A percentile compares a stretch with the other conserved stretches of the same genome.
phyloP scores from a whole-genome alignment of 2,113 vertebrate species.

The Rhodinocichla rosea region DNA sequence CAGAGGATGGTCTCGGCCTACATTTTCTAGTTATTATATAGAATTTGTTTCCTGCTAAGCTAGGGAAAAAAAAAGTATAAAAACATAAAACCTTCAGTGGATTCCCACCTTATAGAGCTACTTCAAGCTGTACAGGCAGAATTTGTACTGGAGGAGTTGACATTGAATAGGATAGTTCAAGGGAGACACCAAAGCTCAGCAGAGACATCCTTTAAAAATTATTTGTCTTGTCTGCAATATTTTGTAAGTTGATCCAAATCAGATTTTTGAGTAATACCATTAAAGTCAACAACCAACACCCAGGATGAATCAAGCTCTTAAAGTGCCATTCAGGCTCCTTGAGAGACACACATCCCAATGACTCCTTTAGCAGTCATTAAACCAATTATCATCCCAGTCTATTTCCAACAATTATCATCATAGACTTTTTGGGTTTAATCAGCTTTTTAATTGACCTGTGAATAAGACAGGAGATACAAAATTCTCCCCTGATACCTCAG shows the following conservation, averaged over 20 bases:
- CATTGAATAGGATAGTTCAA: slow-evolving; percentile 5
- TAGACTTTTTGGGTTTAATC: slow-evolving; percentile 59
- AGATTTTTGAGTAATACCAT: slow-evolving; percentile 33
- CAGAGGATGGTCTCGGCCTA: slow-evolving; percentile 61
- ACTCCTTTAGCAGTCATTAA: slow-evolving; percentile 65
- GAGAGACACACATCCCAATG: slow-evolving; percentile 37
- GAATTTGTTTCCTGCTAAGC: slow-evolving; percentile 62
- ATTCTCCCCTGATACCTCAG: slow-evolving; percentile 34
- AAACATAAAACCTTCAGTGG: slow-evolving; percentile 40
- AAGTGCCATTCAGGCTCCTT: slow-evolving; percentile 49
- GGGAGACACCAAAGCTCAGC: slow-evolving; percentile 23
- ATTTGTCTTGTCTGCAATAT: slow-evolving; percentile 21
- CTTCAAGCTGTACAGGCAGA: slow-evolving; percentile 33
- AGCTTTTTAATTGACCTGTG: slow-evolving; percentile 60
- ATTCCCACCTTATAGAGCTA: slow-evolving; percentile 28
- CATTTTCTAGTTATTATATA: slow-evolving; percentile 60
- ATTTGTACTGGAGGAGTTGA: not conserved
- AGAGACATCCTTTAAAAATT: not conserved
- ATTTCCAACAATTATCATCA: slow-evolving; percentile 64
- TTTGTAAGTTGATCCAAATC: slow-evolving; percentile 24
- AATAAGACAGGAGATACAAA: slow-evolving; percentile 48
- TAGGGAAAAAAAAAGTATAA: not conserved
- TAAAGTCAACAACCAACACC: slow-evolving; percentile 49
- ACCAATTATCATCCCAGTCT: slow-evolving; percentile 65
- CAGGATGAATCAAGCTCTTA: slow-evolving; percentile 38